Evolutionary conservation across 2,797 vertebrate genomes (phyloP), one percentile per base, ranked within the genome.

Genomic region (Manis pentadactyla): DNA sequence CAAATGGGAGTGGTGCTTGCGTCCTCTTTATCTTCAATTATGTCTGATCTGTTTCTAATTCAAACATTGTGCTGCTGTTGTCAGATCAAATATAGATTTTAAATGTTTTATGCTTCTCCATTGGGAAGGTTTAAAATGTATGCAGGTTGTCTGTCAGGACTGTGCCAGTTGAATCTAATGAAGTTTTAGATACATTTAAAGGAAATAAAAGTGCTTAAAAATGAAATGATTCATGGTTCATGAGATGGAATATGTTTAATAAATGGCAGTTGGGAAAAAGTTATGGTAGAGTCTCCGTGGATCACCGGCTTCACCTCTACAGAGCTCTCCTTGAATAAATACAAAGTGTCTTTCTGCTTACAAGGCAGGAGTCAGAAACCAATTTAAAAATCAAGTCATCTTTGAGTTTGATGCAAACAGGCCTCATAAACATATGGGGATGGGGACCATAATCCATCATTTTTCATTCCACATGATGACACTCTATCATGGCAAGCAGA

Each of bases 171-270:
- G 97, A 97, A 98, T 97, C 91, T 98, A 97, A 98, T 98, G 96
- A 98, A 98, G 92, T 98, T 98, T 98, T 97, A 98, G 98, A 97
- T 97, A 98, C 98, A 98, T 98, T 98, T 98, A 97, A 98, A 97
- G 95, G 96, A 98, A 98, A 98, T 98, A 98, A 98, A 98, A 98
- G 98, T 98, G 97, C 98, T 98, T 99, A 99, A 99, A 99, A 99
- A 98, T 98, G 98, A 99, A 99, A 99, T 99, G 98, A 98, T 97
- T 99, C 98, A 98, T 98, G 98, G 97, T 98, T 99, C 98, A 99
- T 99, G 99, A 99, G 99, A 98, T 96, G 96, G 96, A 98, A 98
- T 96, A 51, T 87, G 97, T 95, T 97, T 98, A 98, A 98, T 98
- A 84, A 98, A 97, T 91, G 78, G 75, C 88, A 98, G 93, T 89